Conservation (phyloP, 2,888 invertebrate species). For the Drosophila putrida region DNA sequence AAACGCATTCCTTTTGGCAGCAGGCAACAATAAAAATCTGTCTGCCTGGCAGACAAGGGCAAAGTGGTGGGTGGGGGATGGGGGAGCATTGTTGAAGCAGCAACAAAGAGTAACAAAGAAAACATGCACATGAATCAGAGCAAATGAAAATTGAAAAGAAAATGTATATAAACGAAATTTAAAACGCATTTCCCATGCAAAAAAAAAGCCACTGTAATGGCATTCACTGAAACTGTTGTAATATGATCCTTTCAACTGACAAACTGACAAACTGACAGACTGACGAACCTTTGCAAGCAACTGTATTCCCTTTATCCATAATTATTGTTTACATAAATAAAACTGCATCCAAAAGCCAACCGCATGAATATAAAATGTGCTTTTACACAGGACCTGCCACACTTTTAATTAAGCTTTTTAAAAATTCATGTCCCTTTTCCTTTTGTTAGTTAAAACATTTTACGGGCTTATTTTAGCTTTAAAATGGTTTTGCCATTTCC, state of each 20-base stretch:
- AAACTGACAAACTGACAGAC: not conserved
- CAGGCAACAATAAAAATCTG: constrained; percentile 22
- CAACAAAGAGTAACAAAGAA: constrained; percentile 35
- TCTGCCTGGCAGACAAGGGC: constrained; percentile 4
- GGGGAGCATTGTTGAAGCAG: constrained; percentile 26
- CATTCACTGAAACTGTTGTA: constrained; percentile 2
- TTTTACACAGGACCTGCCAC: not conserved
- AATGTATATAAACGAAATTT: constrained; percentile 52
- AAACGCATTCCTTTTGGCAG: constrained; percentile 33
- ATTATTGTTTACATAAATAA: constrained; percentile 9
- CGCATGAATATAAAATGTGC: not conserved
- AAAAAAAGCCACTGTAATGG: constrained; percentile 5
- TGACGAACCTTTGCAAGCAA: not conserved
- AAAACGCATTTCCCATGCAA: constrained; percentile 33
- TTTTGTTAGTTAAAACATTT: not conserved
- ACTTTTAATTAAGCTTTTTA: constrained; percentile 16
- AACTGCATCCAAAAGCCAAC: not conserved
- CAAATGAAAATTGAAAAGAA: constrained; percentile 34
- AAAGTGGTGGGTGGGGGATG: too few species aligned
- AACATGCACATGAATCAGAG: constrained; percentile 38
- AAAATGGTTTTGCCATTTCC: not conserved
- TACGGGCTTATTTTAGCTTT: not conserved
- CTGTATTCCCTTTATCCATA: not conserved
- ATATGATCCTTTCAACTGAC: constrained; percentile 7
- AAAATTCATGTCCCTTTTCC: constrained; percentile 1